phyloP scores from a whole-genome alignment of 2,113 vertebrate genomes.

The Pleuronectes platessa region DNA sequence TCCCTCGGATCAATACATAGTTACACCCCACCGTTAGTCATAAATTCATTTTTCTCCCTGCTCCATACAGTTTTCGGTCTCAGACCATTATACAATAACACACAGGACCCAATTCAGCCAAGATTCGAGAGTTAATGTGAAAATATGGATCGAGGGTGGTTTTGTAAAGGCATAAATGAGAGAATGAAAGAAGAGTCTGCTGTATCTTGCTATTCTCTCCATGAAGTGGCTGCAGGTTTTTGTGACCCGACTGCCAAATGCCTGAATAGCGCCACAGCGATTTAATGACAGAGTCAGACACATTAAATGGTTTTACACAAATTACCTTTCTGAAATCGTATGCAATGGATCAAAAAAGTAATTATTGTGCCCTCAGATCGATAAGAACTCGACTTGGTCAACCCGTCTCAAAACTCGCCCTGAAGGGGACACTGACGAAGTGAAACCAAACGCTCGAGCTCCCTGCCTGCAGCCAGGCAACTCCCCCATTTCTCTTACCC shows the following conservation, averaged over 20 bases:
- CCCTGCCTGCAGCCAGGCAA: constrained; percentile 9
- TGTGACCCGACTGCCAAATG: constrained; percentile 60
- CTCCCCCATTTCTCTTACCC: constrained; percentile 5
- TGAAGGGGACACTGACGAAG: constrained; percentile 33
- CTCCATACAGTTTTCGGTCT: constrained; percentile 26
- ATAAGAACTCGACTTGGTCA: constrained; percentile 38
- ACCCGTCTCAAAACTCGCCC: constrained; percentile 11
- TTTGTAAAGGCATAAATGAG: constrained; percentile 4
- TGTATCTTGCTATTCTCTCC: background rate
- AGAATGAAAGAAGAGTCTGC: background rate
- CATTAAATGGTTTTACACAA: constrained; percentile 63
- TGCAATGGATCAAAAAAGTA: constrained; percentile 35
- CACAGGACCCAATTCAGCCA: background rate
- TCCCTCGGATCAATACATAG: constrained; percentile 51
- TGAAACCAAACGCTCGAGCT: constrained; percentile 37
- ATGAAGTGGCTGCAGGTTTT: background rate
- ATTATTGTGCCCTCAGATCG: constrained; percentile 36
- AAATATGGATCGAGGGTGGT: constrained; percentile 7
- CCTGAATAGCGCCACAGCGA: constrained; percentile 60
- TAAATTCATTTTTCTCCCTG: constrained; percentile 37
- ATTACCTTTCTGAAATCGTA: constrained; percentile 56
- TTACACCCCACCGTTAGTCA: constrained; percentile 45
- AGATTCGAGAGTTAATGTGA: constrained; percentile 4
- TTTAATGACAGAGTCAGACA: constrained; percentile 74
- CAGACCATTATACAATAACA: constrained; percentile 34